Evolutionary conservation across 2,888 invertebrate species (phyloP), one percentile per base, ranked within the genome.

Genomic region (Rhyacophila evoluta): DNA sequence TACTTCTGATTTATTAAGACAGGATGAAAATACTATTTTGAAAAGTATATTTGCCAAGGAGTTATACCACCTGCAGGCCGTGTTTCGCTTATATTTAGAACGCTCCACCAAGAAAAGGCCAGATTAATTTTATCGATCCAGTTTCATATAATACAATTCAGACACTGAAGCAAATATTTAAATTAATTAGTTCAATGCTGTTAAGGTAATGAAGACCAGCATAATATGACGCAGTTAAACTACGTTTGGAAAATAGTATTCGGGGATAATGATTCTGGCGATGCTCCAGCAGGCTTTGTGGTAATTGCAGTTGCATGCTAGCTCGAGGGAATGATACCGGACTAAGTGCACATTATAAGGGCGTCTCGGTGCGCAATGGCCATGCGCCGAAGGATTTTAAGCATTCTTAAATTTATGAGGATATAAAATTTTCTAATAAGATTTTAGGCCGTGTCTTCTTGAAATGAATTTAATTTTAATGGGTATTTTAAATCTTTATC

Each of bases 221-320:
- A 19, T 55, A 15, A 55, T 55, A 19, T 55, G 55, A 19, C 8
- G 25, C 25, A 55, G 55, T 55, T 55, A 55, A 55, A 25, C 25
- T 55, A 55, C 55, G 55, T 19, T 55, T 55, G 55, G 55, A 19
- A 55, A 55, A 55, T 55, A 55, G 55, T 55, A 37, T 37, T 36
- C 12, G 33, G 72, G 37, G 72, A 72, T 37, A 72, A 72, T 19
- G 72, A 72, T 38, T 27, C 72, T 72, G 72, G 72, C 72, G 36
- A 38, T 38, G 38, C 37, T 72, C 72, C 72, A 72, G 38, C 4
- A 19, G 37, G 36, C 38, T 72, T 37, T 12, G 10, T 55, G 55
- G 72, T 72, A 72, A 72, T 72, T 72, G 37, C 25, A 72, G 72
- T 38, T 72, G 72, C 72, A 72, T 37, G 38, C 37, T 72, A 19